These are phyloP conservation scores for Sternarchorhynchus goeldii DNA, from an alignment of 2,797 vertebrate species.

Conservation along the genomic window DNA sequence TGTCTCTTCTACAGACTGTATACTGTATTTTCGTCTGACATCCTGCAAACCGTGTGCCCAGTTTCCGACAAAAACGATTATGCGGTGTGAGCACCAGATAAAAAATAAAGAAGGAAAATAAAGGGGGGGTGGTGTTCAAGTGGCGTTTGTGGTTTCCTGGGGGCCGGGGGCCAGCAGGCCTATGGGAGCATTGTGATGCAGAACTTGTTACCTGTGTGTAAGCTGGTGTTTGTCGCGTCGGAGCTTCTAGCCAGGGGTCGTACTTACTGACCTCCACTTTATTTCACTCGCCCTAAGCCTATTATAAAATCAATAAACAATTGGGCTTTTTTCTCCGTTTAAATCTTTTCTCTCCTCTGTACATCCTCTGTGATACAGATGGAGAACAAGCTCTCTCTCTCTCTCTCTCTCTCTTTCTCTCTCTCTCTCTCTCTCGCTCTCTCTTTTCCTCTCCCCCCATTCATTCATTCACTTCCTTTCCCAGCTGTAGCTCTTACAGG, in stretches of 20 bases:
- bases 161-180: conserved; percentile 47
- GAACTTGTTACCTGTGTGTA: conserved; percentile 71
- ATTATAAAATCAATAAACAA: conserved; percentile 90
- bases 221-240: conserved; percentile 76
- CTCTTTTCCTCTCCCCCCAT: background rate
- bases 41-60: conserved; percentile 60
- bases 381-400: conserved; percentile 41
- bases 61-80: conserved; percentile 69
- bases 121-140: conserved; percentile 61
- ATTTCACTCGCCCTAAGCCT: conserved; percentile 83
- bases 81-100: conserved; percentile 54
- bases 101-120: background rate
- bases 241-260: conserved; percentile 67
- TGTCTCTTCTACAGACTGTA: no score
- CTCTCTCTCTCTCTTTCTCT: conserved; percentile 15
- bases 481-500: conserved; percentile 14
- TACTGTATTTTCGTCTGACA: no score
- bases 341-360: conserved; percentile 80
- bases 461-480: background rate
- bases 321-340: conserved; percentile 77
- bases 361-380: conserved; percentile 75
- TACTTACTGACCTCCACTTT: conserved; percentile 72
- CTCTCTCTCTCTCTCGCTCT: background rate
- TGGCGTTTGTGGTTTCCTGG: conserved; percentile 20
- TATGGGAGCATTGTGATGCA: conserved; percentile 68